phyloP scores from a whole-genome alignment of 2,888 invertebrate genomes.

The Polietes domitor region DNA sequence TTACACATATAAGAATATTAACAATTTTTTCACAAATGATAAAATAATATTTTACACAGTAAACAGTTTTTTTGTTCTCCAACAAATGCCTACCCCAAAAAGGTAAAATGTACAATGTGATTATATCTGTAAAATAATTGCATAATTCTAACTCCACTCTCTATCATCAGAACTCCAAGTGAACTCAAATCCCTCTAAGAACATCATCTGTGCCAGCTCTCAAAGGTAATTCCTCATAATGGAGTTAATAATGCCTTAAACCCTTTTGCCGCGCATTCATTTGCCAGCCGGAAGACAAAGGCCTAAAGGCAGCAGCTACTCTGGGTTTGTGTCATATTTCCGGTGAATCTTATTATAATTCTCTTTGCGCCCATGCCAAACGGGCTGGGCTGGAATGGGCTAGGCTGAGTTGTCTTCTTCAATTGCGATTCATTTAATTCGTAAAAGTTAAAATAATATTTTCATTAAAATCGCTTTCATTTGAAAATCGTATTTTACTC shows the following conservation, averaged over 20 bases:
- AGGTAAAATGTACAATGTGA: not conserved
- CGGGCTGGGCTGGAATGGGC: too few relatives aligned
- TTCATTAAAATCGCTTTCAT: slow-evolving; percentile 68
- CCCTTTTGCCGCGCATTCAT: slow-evolving; percentile 7
- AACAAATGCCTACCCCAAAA: not conserved
- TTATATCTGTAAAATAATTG: slow-evolving; percentile 45
- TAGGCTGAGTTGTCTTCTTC: not conserved
- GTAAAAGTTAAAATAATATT: slow-evolving; percentile 77
- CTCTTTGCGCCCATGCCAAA: not conserved
- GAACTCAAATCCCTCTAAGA: slow-evolving; percentile 26
- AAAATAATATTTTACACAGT: not conserved
- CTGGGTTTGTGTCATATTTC: slow-evolving; percentile 46
- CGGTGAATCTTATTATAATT: slow-evolving; percentile 48
- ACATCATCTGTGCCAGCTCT: slow-evolving; percentile 52
- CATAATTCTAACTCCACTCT: not conserved
- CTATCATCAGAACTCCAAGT: not conserved
- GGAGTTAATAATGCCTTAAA: slow-evolving; percentile 35
- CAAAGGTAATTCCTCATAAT: slow-evolving; percentile 14
- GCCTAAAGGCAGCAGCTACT: slow-evolving; percentile 26
- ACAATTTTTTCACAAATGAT: slow-evolving; percentile 33
- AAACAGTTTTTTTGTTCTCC: slow-evolving; percentile 14
- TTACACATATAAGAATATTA: slow-evolving; percentile 64
- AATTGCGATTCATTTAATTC: slow-evolving; percentile 68
- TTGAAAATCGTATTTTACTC: slow-evolving; percentile 48
- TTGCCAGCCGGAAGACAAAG: not conserved